A percentile compares a stretch with the other conserved stretches of the same genome.
phyloP scores from a whole-genome alignment of 2,797 vertebrate species.

The Oophaga sylvatica region DNA sequence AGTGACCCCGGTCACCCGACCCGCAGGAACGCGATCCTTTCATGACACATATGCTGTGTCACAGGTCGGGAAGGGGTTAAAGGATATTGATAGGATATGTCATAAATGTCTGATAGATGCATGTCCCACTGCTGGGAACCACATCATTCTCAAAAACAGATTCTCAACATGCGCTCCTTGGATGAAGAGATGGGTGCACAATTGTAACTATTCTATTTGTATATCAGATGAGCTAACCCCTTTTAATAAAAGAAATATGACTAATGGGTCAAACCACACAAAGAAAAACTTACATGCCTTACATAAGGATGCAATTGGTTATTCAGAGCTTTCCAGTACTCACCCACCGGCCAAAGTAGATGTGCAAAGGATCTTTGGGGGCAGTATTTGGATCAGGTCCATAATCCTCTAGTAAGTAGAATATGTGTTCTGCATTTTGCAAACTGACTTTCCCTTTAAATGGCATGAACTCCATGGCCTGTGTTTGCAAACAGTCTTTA shows the following conservation, averaged over 20 bases:
- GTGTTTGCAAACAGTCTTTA: constrained; percentile 36
- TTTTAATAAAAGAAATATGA: background rate
- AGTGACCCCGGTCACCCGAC: too few species aligned
- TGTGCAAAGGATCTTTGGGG: constrained; percentile 84
- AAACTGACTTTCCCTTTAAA: constrained; percentile 92
- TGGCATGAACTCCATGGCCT: constrained; percentile 90
- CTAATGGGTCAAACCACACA: background rate
- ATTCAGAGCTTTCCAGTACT: constrained; percentile 64
- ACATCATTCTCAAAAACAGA: too few species aligned
- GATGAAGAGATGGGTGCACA: too few species aligned
- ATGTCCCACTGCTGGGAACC: too few species aligned
- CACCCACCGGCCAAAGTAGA: constrained; percentile 98
- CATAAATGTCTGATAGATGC: too few species aligned
- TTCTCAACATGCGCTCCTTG: too few species aligned
- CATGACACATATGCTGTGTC: too few species aligned
- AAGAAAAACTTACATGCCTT: background rate
- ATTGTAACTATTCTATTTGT: too few species aligned
- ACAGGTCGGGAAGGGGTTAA: too few species aligned
- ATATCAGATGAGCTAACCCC: too few species aligned
- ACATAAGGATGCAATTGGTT: background rate
- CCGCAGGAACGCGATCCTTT: too few species aligned
- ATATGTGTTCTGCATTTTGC: constrained; percentile 87
- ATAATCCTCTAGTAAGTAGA: constrained; percentile 94
- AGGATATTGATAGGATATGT: too few species aligned
- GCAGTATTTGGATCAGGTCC: constrained; percentile 90